These are phyloP conservation scores for Drosophila suboccidentalis DNA, from an alignment of 2,888 invertebrate species.

Conservation along the genomic window DNA sequence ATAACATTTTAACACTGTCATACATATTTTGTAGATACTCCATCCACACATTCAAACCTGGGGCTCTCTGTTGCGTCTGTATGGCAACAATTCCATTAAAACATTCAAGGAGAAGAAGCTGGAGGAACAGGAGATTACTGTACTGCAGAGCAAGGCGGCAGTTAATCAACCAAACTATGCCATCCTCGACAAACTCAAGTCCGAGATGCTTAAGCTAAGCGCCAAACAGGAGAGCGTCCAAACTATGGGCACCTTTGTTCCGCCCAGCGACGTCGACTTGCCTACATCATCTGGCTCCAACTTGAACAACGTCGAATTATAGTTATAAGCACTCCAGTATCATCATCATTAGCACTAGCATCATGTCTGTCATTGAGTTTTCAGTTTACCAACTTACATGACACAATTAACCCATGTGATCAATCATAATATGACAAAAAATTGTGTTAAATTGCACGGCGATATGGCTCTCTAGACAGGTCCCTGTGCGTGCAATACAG, in stretches of 20 bases:
- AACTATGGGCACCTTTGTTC: slow-evolving; percentile 89
- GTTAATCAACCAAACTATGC: slow-evolving; percentile 96
- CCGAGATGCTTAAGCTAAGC: slow-evolving; percentile 92
- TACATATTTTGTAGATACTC: slow-evolving; percentile 87
- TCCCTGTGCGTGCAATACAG: slow-evolving; percentile 4
- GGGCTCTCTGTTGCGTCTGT: slow-evolving; percentile 96
- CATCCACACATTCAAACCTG: slow-evolving; percentile 98
- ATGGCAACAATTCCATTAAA: slow-evolving; percentile 96
- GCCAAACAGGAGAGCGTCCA: slow-evolving; percentile 88
- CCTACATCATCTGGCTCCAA: slow-evolving; percentile 92
- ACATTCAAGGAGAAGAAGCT: slow-evolving; percentile 96
- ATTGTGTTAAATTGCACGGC: background rate
- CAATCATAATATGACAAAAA: slow-evolving; percentile 54
- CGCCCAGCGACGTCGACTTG: slow-evolving; percentile 88
- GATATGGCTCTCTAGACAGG: slow-evolving; percentile 2
- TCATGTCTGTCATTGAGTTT: slow-evolving; percentile 25
- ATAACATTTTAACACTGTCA: background rate
- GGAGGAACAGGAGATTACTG: slow-evolving; percentile 96
- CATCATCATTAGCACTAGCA: slow-evolving; percentile 14
- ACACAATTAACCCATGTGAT: slow-evolving; percentile 51
- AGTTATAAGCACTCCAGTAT: slow-evolving; percentile 57
- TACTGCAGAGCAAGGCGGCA: slow-evolving; percentile 94
- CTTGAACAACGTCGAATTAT: slow-evolving; percentile 92
- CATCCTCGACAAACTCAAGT: slow-evolving; percentile 93
- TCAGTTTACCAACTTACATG: slow-evolving; percentile 33